Evolutionary conservation across 2,888 invertebrate species (phyloP), one percentile per base, ranked within the genome.

Genomic region (Phrixothrix hirtus): DNA sequence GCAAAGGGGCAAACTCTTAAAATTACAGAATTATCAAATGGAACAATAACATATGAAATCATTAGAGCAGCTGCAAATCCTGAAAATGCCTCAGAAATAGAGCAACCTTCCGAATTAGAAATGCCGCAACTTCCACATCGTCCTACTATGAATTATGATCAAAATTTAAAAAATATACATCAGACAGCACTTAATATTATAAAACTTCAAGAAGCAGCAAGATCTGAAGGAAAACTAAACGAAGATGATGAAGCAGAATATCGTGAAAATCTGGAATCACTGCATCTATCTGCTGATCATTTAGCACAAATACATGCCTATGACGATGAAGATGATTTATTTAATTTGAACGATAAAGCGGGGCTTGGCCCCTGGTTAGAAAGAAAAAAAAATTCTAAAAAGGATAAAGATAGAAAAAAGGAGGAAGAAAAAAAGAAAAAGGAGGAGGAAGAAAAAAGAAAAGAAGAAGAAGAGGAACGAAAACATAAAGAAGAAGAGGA

Each of bases 1-100:
- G 84, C 81, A 1, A 84, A 83, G 66, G 88, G 88, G 0, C 85
- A 87, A 71, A 81, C 83, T 44, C 73, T 87, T 62, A 81, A 81
- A 79, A 77, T 85, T 41, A 79, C 77, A 39, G 81, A 79, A 72
- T 78, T 79, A 42, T 73, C 74, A 3, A 74, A 79, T 60, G 84
- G 84, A 11, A 72, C 74, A 16, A 57, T 73, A 1, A 62, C 63
- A 3, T 70, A 71, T 2, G 60, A 63, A 41, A 69, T 75, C 68
- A 57, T 83, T 71, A 62, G 79, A 74, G 67, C 73, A 13, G 69
- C 72, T 4, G 49, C 61, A 2, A 47, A 55, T 45, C 61, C 59
- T 16, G 58, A 62, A 10, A 31, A 35, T 7, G 25, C 10, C 11
- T 25, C 43, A n/a, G 35, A 42, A 13, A 12, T 16, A 0, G n/a